phyloP scores from a whole-genome alignment of 2,888 invertebrate species.

The Macrophya alboannulata region DNA sequence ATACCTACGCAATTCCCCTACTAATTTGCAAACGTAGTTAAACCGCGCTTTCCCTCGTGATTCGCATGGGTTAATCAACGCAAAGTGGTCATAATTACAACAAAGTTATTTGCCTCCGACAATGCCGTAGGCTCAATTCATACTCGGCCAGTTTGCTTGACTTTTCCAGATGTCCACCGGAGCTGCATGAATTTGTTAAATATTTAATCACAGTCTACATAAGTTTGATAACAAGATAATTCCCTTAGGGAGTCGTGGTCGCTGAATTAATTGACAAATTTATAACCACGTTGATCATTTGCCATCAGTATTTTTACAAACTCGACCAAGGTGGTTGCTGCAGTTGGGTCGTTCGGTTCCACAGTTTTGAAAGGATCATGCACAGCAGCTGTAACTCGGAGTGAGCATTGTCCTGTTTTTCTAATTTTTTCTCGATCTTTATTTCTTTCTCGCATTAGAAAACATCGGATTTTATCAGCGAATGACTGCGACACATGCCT shows the following conservation, averaged over 20 bases:
- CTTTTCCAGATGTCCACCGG: not conserved
- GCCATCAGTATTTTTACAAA: not conserved
- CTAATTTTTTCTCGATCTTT: not conserved
- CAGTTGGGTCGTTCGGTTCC: not conserved
- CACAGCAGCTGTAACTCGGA: not conserved
- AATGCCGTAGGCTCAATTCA: not conserved
- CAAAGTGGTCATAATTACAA: constrained; percentile 44
- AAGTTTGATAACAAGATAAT: not conserved
- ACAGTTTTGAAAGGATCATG: not conserved
- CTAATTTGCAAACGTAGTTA: constrained; percentile 49
- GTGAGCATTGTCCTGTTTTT: not conserved
- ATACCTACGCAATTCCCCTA: constrained; percentile 41
- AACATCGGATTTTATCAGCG: not conserved
- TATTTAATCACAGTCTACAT: not conserved
- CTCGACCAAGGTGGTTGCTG: not conserved
- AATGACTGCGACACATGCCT: not conserved
- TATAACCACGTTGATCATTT: not conserved
- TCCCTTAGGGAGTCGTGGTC: not conserved
- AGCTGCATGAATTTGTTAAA: not conserved
- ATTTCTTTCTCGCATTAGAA: not conserved
- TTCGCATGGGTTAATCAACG: constrained; percentile 49
- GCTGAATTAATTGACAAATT: not conserved
- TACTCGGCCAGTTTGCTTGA: not conserved
- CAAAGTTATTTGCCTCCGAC: constrained; percentile 29
- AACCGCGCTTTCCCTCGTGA: constrained; percentile 36